These are phyloP conservation scores for Porites divaricata DNA, from an alignment of 92 coral and sea anemone genomes.

Conservation along the genomic window DNA sequence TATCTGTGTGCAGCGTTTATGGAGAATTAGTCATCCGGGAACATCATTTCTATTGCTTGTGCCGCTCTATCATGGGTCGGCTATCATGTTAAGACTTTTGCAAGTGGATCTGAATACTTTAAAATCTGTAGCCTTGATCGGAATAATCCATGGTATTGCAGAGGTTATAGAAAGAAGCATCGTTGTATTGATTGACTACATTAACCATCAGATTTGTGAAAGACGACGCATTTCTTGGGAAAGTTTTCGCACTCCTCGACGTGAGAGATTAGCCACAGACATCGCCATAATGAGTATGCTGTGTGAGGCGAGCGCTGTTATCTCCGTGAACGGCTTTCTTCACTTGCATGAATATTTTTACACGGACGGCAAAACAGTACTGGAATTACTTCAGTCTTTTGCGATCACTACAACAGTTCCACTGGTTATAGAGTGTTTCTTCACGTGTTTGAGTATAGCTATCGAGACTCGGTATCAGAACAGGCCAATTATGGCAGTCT, in stretches of 20 bases:
- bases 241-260: conserved; percentile 22
- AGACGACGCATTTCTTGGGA: not conserved
- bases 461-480: conserved; percentile 42
- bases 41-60: conserved; percentile 4
- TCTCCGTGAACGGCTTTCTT: conserved; percentile 24
- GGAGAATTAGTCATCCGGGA: conserved; percentile 23
- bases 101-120: conserved; percentile 3
- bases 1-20: conserved; percentile 16
- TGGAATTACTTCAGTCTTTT: conserved; percentile 10
- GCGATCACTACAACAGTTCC: conserved; percentile 14
- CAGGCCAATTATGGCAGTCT: conserved; percentile 17
- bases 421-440: conserved; percentile 28
- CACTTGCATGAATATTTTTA: conserved; percentile 8
- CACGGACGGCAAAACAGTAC: not conserved
- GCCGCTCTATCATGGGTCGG: conserved; percentile 21
- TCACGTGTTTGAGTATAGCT: conserved; percentile 11
- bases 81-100: not conserved
- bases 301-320: conserved; percentile 13
- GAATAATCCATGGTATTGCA: conserved; percentile 18
- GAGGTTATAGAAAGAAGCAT: conserved; percentile 21
- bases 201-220: conserved; percentile 4
- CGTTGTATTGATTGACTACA: conserved; percentile 3
- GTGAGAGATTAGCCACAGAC: conserved; percentile 11
- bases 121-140: conserved; percentile 12
- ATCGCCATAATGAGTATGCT: conserved; percentile 26